phyloP scores from a whole-genome alignment of 2,797 vertebrate species.

The Antrozous pallidus region DNA sequence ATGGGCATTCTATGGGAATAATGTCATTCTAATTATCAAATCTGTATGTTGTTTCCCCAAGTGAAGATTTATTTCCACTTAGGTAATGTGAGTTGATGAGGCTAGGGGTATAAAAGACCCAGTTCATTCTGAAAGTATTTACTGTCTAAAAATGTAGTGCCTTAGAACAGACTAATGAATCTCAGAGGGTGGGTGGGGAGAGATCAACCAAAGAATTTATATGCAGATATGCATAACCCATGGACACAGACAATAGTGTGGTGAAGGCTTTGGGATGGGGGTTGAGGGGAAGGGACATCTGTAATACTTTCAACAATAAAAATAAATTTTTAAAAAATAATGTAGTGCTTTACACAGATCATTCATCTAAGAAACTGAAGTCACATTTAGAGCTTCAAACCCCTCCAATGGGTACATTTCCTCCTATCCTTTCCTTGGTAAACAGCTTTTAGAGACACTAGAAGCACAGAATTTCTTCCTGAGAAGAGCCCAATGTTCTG shows the following conservation, averaged over 20 bases:
- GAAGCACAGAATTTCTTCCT: conserved; percentile 43
- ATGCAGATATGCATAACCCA: too few species aligned
- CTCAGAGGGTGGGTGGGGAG: too few species aligned
- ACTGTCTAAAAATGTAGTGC: neutral
- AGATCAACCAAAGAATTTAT: too few species aligned
- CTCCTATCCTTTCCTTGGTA: conserved; percentile 56
- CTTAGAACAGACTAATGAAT: neutral
- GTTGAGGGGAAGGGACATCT: too few species aligned
- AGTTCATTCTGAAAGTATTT: neutral
- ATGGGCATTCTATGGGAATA: neutral
- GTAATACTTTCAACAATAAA: too few species aligned
- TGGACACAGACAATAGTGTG: too few species aligned
- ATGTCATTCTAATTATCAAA: conserved; percentile 4
- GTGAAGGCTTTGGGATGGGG: too few species aligned
- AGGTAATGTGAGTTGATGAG: neutral
- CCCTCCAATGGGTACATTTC: neutral
- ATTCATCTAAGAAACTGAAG: conserved; percentile 48
- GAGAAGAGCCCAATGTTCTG: conserved; percentile 26
- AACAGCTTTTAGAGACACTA: conserved; percentile 53
- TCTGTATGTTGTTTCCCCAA: neutral
- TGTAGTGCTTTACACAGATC: neutral
- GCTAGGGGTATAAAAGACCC: neutral
- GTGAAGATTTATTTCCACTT: neutral
- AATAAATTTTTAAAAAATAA: neutral
- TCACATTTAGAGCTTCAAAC: conserved; percentile 51